Evolutionary conservation across 2,797 vertebrate species (phyloP).

Genomic region (Australoheros facetus): DNA sequence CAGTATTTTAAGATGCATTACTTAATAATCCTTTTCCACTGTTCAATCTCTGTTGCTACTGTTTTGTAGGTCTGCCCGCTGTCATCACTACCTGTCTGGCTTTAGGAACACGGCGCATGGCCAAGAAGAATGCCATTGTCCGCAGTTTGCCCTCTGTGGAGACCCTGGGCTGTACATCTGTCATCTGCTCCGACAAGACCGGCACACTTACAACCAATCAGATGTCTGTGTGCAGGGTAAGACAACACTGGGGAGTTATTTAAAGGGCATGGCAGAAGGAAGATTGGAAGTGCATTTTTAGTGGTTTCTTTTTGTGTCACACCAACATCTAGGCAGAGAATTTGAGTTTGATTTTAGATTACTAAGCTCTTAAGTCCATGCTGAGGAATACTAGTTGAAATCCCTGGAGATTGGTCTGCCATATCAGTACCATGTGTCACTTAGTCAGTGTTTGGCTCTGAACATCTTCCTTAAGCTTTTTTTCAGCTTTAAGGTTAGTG

Average conservation of each 20-base stretch:
- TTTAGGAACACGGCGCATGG: slow-evolving; percentile 97
- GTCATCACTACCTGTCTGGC: slow-evolving; percentile 99
- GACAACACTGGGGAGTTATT: slow-evolving; percentile 33
- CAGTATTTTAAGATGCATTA: neutral
- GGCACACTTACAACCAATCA: slow-evolving; percentile 98
- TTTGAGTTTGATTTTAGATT: neutral
- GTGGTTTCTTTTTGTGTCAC: neutral
- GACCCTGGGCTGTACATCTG: slow-evolving; percentile 96
- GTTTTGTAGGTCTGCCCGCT: slow-evolving; percentile 85
- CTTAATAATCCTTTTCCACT: slow-evolving; percentile 7
- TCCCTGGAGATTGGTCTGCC: neutral
- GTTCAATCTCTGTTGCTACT: slow-evolving; percentile 1
- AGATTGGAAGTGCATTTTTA: neutral
- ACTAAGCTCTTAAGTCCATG: neutral
- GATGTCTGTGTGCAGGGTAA: slow-evolving; percentile 99
- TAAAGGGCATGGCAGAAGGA: neutral
- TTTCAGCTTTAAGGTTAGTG: neutral
- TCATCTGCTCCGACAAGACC: slow-evolving; percentile 98
- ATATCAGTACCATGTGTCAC: neutral
- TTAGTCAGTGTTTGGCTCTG: neutral
- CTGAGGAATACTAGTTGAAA: neutral
- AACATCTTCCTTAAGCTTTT: neutral
- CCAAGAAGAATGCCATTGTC: slow-evolving; percentile 98
- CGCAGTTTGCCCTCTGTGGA: slow-evolving; percentile 96
- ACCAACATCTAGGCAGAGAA: neutral